Conservation (phyloP, 1,140 invertebrate genomes). For the Anastatus disparis region DNA sequence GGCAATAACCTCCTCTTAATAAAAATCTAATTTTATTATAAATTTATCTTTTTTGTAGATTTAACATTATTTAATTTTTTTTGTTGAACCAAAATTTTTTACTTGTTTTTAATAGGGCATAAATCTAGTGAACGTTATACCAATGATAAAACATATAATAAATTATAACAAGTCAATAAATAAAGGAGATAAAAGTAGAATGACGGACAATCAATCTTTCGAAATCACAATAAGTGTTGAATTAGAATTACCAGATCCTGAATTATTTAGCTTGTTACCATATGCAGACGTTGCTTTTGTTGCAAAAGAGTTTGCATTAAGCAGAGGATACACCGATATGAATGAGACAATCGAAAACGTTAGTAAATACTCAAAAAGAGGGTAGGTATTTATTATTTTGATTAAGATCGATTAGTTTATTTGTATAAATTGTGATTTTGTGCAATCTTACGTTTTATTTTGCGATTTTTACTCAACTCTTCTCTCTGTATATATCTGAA, state of each 20-base stretch:
- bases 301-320: constrained; percentile 71
- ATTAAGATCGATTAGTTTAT: too few relatives aligned
- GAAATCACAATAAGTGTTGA: constrained; percentile 72
- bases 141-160: constrained; percentile 71
- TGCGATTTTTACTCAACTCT: too few relatives aligned
- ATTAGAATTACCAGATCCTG: constrained; percentile 68
- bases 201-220: background rate
- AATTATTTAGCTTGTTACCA: constrained; percentile 66
- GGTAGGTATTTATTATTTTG: constrained; percentile 57
- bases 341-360: constrained; percentile 67
- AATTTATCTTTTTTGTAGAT: too few relatives aligned
- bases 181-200: constrained; percentile 14
- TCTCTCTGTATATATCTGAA: too few relatives aligned
- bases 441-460: too few relatives aligned
- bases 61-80: background rate
- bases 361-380: constrained; percentile 58
- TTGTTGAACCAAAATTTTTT: background rate
- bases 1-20: too few relatives aligned
- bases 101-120: constrained; percentile 64
- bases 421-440: too few relatives aligned
- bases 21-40: too few relatives aligned
- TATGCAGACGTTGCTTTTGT: constrained; percentile 74
- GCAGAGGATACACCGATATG: constrained; percentile 68
- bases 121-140: constrained; percentile 66
- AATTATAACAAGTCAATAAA: constrained; percentile 65